phyloP scores from a whole-genome alignment of 2,888 invertebrate species.

The Caenorhabditis sp. region DNA sequence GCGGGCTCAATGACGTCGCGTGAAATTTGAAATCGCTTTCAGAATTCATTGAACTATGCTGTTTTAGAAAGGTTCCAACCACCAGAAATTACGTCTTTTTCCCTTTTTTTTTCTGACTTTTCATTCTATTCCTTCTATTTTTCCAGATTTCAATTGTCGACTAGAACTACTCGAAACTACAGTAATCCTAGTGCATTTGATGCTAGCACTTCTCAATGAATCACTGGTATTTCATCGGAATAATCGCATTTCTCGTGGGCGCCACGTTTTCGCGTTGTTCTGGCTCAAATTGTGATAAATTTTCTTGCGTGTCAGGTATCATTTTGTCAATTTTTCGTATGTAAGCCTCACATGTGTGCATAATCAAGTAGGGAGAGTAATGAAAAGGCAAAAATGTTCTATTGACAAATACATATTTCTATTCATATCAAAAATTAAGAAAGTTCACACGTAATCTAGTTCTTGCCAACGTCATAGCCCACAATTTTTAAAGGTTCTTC shows the following conservation, averaged over 20 bases:
- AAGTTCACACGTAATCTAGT: too few relatives aligned
- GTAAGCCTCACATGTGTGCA: background rate
- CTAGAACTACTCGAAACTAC: too few relatives aligned
- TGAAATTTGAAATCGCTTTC: slow-evolving; percentile 44
- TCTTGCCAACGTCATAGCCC: too few relatives aligned
- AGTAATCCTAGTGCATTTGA: too few relatives aligned
- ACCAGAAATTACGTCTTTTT: background rate
- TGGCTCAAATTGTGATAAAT: slow-evolving; percentile 44
- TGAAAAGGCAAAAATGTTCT: too few relatives aligned
- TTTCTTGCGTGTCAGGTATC: slow-evolving; percentile 48
- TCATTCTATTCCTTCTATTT: background rate
- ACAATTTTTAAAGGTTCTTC: too few relatives aligned
- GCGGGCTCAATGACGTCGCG: slow-evolving; percentile 21
- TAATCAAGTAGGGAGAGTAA: too few relatives aligned
- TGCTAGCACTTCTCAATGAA: slow-evolving; percentile 25
- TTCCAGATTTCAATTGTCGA: background rate
- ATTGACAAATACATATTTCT: too few relatives aligned
- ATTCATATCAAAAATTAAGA: too few relatives aligned
- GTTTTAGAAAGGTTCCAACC: background rate
- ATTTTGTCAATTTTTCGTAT: background rate
- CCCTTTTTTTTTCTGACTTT: background rate
- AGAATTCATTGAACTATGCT: slow-evolving; percentile 47
- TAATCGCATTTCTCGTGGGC: slow-evolving; percentile 18
- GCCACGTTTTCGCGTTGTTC: slow-evolving; percentile 26
- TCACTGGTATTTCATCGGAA: slow-evolving; percentile 15